Percentiles rank a stretch among this genome's conserved stretches.
phyloP scores from a whole-genome alignment of 1,140 invertebrate species.

The Goniozus legneri region DNA sequence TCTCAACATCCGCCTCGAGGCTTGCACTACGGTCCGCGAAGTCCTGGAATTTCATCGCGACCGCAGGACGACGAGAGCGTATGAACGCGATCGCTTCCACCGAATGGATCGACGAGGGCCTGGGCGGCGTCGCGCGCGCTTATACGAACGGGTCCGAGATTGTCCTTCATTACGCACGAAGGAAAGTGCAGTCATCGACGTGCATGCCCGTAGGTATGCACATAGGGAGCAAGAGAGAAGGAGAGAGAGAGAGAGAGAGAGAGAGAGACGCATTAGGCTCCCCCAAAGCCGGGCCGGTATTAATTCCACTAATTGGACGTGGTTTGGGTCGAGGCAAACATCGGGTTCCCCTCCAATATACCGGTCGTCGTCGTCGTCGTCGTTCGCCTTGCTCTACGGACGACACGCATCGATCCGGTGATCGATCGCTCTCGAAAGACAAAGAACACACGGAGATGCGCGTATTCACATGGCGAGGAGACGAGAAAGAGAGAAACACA shows the following conservation, averaged over 20 bases:
- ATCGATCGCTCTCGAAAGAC: conserved; percentile 27
- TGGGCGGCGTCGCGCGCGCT: conserved; percentile 21
- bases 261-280: conserved; percentile 48
- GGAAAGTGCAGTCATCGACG: conserved; percentile 48
- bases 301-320: conserved; percentile 52
- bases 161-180: conserved; percentile 48
- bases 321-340: conserved; percentile 46
- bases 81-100: conserved; percentile 25
- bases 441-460: conserved; percentile 5
- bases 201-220: conserved; percentile 35
- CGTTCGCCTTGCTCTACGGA: conserved; percentile 21
- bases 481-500: too few species aligned
- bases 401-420: conserved; percentile 31
- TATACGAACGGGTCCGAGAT: too few species aligned
- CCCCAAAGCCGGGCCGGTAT: conserved; percentile 46
- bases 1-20: too few species aligned
- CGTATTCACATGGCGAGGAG: too few species aligned
- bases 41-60: conserved; percentile 25
- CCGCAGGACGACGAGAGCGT: conserved; percentile 25
- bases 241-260: too few species aligned
- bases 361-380: conserved; percentile 14
- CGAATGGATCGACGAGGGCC: conserved; percentile 19
- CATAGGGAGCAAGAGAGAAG: too few species aligned
- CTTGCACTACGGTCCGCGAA: too few species aligned
- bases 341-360: conserved; percentile 27